Evolutionary conservation across 92 coral and sea anemone genomes (phyloP).

Genomic region (Phenganax subtilis): DNA sequence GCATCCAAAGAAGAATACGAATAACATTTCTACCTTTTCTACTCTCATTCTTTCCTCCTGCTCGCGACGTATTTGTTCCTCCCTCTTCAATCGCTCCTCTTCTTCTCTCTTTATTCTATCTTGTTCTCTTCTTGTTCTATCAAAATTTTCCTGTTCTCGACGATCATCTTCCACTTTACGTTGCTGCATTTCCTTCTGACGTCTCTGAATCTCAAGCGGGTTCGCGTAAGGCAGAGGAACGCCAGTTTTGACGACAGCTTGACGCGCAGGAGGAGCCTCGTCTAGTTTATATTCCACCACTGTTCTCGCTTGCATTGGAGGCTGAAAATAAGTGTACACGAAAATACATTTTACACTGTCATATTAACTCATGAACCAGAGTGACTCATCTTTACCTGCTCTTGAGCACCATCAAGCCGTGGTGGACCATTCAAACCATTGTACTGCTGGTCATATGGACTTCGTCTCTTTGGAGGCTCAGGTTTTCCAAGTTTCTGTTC

Average conservation of each 20-base stretch:
- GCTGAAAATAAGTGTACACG: not conserved
- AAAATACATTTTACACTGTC: not conserved
- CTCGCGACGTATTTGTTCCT: slow-evolving; percentile 50
- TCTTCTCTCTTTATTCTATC: not conserved
- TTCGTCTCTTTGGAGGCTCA: slow-evolving; percentile 24
- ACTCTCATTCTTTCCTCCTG: slow-evolving; percentile 49
- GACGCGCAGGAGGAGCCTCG: slow-evolving; percentile 7
- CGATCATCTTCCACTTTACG: slow-evolving; percentile 68
- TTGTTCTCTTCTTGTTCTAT: slow-evolving; percentile 35
- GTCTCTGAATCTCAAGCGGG: slow-evolving; percentile 33
- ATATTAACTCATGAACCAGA: not conserved
- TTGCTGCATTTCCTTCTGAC: slow-evolving; percentile 58
- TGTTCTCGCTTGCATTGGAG: slow-evolving; percentile 5
- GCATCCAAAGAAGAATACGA: too few species aligned
- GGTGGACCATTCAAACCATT: slow-evolving; percentile 4
- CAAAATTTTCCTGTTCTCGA: slow-evolving; percentile 57
- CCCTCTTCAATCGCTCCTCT: slow-evolving; percentile 38
- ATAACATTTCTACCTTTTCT: too few species aligned
- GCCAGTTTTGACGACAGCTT: not conserved
- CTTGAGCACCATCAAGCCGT: not conserved
- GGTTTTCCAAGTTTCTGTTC: not conserved
- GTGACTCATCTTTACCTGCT: slow-evolving; percentile 3
- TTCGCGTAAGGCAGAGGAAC: slow-evolving; percentile 29
- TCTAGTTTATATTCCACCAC: slow-evolving; percentile 7
- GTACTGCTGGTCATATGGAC: slow-evolving; percentile 18